Evolutionary conservation across 2,797 vertebrate genomes (phyloP).

Genomic region (Liasis olivaceus): DNA sequence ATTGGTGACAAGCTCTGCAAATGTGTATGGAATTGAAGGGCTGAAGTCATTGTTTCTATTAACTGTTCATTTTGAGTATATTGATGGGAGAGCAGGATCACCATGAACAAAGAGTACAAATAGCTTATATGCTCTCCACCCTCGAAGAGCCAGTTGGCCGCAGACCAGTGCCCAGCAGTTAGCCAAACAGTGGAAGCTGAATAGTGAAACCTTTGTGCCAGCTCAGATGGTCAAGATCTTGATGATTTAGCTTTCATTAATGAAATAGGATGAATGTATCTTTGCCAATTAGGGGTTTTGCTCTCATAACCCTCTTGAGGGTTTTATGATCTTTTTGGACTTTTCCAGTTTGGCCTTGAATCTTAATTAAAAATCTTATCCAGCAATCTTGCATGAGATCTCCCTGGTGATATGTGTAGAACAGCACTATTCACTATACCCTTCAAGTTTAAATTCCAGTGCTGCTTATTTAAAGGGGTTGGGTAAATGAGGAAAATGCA

Average conservation of each 20-base stretch:
- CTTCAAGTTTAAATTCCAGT: background rate
- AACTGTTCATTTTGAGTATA: background rate
- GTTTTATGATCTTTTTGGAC: background rate
- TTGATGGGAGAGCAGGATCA: background rate
- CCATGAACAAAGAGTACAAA: background rate
- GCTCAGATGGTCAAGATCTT: background rate
- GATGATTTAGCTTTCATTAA: conserved; percentile 8
- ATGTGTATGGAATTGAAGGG: background rate
- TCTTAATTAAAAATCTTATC: background rate
- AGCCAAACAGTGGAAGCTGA: background rate
- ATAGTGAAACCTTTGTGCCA: background rate
- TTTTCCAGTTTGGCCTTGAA: background rate
- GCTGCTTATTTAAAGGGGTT: background rate
- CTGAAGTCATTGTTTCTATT: background rate
- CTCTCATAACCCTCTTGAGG: background rate
- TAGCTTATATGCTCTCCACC: background rate
- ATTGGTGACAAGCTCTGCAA: background rate
- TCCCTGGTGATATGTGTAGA: background rate
- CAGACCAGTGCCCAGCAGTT: background rate
- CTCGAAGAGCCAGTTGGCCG: background rate
- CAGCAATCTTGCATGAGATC: background rate
- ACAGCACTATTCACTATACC: background rate
- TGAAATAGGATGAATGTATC: background rate
- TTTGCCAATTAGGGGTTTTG: background rate
- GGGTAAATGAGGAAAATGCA: background rate